Evolutionary conservation across 2,888 invertebrate species (phyloP).

Genomic region (Ichneumon xanthorius): DNA sequence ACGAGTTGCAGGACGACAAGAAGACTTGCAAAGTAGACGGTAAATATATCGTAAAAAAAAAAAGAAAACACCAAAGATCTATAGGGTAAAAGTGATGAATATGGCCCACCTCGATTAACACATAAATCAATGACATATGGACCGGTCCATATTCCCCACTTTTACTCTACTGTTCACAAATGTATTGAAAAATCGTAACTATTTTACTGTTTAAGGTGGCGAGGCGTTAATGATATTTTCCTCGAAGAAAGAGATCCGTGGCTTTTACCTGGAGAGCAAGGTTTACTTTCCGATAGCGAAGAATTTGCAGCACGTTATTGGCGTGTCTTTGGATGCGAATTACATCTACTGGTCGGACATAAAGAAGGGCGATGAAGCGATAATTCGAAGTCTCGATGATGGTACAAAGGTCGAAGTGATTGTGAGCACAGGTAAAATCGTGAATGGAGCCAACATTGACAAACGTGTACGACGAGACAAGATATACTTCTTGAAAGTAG

Average conservation of each 20-base stretch:
- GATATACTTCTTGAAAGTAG: background rate
- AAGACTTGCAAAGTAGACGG: constrained; percentile 86
- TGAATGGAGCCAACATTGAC: background rate
- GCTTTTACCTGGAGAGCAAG: constrained; percentile 87
- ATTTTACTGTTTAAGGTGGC: constrained; percentile 84
- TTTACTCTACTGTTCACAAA: background rate
- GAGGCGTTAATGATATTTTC: constrained; percentile 90
- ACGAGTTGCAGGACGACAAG: constrained; percentile 85
- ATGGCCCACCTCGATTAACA: no score
- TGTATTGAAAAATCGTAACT: background rate
- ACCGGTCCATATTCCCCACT: no score
- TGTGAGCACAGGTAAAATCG: constrained; percentile 81
- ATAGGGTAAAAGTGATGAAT: no score
- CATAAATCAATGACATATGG: no score
- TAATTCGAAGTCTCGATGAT: constrained; percentile 88
- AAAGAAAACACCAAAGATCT: background rate
- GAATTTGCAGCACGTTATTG: constrained; percentile 87
- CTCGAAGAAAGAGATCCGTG: constrained; percentile 88
- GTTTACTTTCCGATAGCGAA: constrained; percentile 85
- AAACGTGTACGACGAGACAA: background rate
- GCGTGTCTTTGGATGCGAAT: constrained; percentile 90
- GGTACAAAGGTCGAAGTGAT: constrained; percentile 87
- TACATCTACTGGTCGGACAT: constrained; percentile 93
- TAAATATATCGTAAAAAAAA: constrained; percentile 29
- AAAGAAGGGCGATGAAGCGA: constrained; percentile 89